Evolutionary conservation across 2,888 invertebrate species (phyloP), one percentile per base, ranked within the genome.

Genomic region (Pandemis heparana): DNA sequence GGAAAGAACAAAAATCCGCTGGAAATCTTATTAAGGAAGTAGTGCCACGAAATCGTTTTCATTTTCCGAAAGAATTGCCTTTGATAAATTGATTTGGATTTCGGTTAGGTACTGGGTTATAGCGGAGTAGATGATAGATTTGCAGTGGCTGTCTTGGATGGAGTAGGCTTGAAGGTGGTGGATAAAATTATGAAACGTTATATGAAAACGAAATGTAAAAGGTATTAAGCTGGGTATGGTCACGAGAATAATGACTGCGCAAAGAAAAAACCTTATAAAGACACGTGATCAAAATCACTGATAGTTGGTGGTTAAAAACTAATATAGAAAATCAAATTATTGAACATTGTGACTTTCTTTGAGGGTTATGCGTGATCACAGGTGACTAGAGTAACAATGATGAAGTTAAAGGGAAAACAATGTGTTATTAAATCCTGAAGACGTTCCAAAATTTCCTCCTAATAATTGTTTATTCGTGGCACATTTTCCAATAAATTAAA

Each of bases 31-130:
- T 74, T 74, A 74, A 60, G 39, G 60, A 64, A 51, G 60, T 60
- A 38, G 59, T 74, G 70, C 69, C 51, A 59, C 32, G 70, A 74
- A 70, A 74, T 74, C 65, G 74, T 69, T 64, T 64, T 64, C 68
- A 68, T 69, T 68, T 69, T 73, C 48, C 63, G 63, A 68, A 67
- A 68, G 48, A 56, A 67, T 68, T 73, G 73, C 16, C 56, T 59
- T 23, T 64, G 48, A 59, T 68, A 64, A 64, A 64, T 59, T 73
- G 59, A 63, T 68, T 69, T 51, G 48, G 56, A 69, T 63, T 43
- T 63, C 43, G 63, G 14, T 8, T 46, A n/a, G n/a, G n/a, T n/a
- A 12, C 41, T 63, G 23, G 32, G 23, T 23, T 32, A 38, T 60
- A 9, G 23, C 14, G 43, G 5, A 32, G 32, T 7, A 12, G 46